Evolutionary conservation across 2,113 vertebrate genomes (phyloP), one percentile per base, ranked within the genome.

Genomic region (Falco punctatus): DNA sequence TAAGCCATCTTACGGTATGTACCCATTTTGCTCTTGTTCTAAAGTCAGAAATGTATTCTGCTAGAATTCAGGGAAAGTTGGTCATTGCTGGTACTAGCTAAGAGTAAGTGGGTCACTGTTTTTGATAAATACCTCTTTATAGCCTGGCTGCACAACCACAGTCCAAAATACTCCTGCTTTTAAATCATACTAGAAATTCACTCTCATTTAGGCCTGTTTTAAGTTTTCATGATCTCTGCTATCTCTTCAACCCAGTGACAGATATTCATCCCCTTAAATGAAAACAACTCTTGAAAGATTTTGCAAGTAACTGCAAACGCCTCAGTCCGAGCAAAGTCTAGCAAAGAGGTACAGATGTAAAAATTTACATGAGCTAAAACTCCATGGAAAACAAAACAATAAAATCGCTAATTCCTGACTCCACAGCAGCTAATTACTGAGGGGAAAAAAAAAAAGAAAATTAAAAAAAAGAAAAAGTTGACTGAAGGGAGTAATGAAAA

Each of bases 1-100:
- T 99, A 97, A 99, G 97, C 97, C 98, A 99, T 90, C 99, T 99
- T 72, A 99, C 99, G 97, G 99, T 99, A 98, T 58, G 99, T 98
- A 96, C 44, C 30, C 4, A 10, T 49, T 70, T 79, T 32, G 22
- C 70, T 80, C 48, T n/a, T 44, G 8, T 15, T 82, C 67, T 32
- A 13, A 81, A 94, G n/a, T 70, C 89, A 81, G 58, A 62, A 59
- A 38, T 15, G 18, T 72, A 4, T 69, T 86, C 72, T 91, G 61
- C 69, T 87, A 62, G 26, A 86, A 65, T 44, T 71, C 26, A 17
- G 48, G 57, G 14, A 52, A 72, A 91, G 8, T 2, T 42, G 33
- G 33, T 59, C 28, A 24, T 13, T 84, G 49, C 12, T 79, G 24
- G 24, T 42, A 18, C 26, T 64, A 46, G n/a, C 62, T 49, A 80